Base-by-base conservation (phyloP, 2,113 vertebrate species). In the Mesembrinibis cayennensis region DNA sequence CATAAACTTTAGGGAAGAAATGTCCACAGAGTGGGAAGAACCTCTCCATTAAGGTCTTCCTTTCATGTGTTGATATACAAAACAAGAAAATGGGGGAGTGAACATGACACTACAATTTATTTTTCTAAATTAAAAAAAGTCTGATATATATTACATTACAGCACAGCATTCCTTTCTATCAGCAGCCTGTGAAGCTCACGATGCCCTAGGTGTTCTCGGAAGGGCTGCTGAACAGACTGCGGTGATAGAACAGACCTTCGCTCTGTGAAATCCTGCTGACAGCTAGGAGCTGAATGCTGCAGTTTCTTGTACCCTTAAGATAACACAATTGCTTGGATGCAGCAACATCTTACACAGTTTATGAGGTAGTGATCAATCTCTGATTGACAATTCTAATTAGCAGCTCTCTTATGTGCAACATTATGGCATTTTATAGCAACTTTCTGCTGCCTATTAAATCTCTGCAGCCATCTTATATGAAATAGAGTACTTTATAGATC, bases 381-480 rank as follows among this genome's bases (percentile, higher is more conserved):
- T 97, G 89, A 98, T 92, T 98, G 98, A 98, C 98, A 98, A 95
- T 97, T 96, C 96, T 98, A 98, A 98, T 98, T 98, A 98, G 97
- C 96, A 97, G 86, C 81, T 92, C 97, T 97, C 93, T 88, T 97
- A 87, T 92, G 76, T 97, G 65, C 80, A 95, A 95, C 65, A 89
- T 93, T 88, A 95, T 93, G 97, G 79, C 58, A 87, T 87, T 98
- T 96, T 87, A 87, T 73, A 97, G 90, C 92, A 97, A 93, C 73
- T 97, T 92, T 81, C 78, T 95, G 52, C 82, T 95, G 91, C 91
- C 80, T 95, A 96, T 96, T 97, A 96, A 95, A 97, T 95, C 85
- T 95, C 92, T 26, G 32, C 87, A 96, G 44, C 82, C 77, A 88
- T 90, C 36, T 59, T 77, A 55, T 50, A 91, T 22, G 44, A 82